A percentile compares a stretch with the other conserved stretches of the same genome.
These are phyloP conservation scores for Bubo scandiacus DNA, from an alignment of 2,113 vertebrate species.

Conservation along the genomic window DNA sequence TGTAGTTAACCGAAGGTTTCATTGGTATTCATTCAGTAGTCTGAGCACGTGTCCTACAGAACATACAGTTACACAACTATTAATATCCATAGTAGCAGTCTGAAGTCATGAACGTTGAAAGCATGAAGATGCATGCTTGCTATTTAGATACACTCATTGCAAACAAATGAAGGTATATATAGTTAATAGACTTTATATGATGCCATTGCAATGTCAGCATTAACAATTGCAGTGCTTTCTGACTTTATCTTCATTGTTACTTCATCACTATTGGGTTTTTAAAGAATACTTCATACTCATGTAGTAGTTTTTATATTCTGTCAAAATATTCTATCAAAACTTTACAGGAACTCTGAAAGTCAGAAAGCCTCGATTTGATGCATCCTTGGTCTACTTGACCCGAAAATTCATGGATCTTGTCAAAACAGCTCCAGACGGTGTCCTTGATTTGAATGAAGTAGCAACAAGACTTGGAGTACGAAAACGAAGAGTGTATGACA, in stretches of 20 bases:
- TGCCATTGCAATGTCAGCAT: background rate
- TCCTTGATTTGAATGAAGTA: constrained; percentile 85
- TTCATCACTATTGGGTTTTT: background rate
- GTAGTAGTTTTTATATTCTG: background rate
- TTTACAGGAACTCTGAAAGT: constrained; percentile 56
- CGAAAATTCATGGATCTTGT: constrained; percentile 87
- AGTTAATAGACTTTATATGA: background rate
- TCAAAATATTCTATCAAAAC: background rate
- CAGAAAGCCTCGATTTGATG: constrained; percentile 77
- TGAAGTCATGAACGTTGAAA: background rate
- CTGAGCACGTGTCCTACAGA: background rate
- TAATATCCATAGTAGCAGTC: background rate
- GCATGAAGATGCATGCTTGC: background rate
- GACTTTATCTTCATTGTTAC: background rate
- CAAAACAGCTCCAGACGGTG: constrained; percentile 75
- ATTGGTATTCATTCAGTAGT: background rate
- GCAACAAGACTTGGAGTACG: constrained; percentile 76
- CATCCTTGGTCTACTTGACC: constrained; percentile 81
- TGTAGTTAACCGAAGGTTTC: background rate
- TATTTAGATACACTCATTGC: background rate
- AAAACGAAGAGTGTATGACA: constrained; percentile 87
- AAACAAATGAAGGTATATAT: background rate
- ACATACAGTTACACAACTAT: background rate
- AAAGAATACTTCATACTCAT: background rate
- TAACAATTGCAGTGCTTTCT: background rate